Conservation (phyloP, 2,113 vertebrate genomes). For the Thunnus maccoyii region DNA sequence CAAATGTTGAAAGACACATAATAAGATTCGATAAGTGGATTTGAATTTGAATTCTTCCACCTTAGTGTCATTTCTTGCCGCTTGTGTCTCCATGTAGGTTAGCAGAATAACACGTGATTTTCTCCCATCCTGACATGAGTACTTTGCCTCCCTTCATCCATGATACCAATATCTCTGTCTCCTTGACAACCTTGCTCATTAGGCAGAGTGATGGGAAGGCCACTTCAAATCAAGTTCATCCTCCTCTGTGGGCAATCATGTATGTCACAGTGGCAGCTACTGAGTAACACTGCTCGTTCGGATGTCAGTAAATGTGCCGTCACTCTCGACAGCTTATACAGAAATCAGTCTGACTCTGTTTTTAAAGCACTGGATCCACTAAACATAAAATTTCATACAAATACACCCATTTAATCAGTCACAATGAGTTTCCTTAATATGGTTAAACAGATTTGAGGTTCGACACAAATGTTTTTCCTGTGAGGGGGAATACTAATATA, state of each 20-base stretch:
- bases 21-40: neutral
- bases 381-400: neutral
- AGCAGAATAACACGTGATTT: neutral
- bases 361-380: neutral
- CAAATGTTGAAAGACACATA: too few species aligned
- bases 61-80: neutral
- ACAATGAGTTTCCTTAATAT: conserved; percentile 12
- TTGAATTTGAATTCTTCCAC: neutral
- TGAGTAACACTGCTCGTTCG: conserved; percentile 25
- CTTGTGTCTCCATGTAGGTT: neutral
- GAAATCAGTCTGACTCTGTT: neutral
- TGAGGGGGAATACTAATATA: conserved; percentile 19
- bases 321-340: neutral
- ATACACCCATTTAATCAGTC: conserved; percentile 15
- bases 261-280: conserved; percentile 42
- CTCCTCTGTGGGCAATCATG: conserved; percentile 29
- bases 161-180: conserved; percentile 42
- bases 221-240: conserved; percentile 57
- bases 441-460: conserved; percentile 30
- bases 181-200: conserved; percentile 65
- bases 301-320: neutral
- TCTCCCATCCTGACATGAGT: conserved; percentile 9
- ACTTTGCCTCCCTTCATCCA: conserved; percentile 38
- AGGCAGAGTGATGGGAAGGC: conserved; percentile 60
- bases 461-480: conserved; percentile 18